A percentile compares a stretch with the other conserved stretches of the same genome.
phyloP scores from a whole-genome alignment of 2,797 vertebrate species.

The Artibeus lituratus region DNA sequence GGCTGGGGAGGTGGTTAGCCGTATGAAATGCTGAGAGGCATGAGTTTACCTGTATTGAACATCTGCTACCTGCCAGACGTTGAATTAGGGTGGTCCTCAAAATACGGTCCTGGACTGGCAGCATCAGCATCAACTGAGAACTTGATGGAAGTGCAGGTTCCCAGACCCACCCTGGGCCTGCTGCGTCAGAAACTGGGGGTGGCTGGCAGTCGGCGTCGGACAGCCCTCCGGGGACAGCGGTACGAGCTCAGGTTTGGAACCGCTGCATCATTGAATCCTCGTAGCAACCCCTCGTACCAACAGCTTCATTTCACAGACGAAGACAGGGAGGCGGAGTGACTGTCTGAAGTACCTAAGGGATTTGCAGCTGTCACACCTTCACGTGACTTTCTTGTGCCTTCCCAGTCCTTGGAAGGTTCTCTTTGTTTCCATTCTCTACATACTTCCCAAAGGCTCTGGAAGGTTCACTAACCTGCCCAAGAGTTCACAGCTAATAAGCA shows the following conservation, averaged over 20 bases:
- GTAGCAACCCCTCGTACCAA: background rate
- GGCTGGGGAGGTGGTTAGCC: background rate
- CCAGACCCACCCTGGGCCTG: background rate
- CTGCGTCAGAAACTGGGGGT: background rate
- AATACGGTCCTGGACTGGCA: background rate
- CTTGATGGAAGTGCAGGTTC: background rate
- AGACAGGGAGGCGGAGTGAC: background rate
- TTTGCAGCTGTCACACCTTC: background rate
- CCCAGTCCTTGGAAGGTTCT: background rate
- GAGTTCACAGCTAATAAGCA: background rate
- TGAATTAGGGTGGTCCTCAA: background rate
- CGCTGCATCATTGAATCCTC: background rate
- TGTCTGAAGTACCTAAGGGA: background rate
- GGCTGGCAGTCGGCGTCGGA: background rate
- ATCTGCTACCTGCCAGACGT: background rate
- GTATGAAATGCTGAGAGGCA: background rate
- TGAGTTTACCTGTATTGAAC: background rate
- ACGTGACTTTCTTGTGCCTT: background rate
- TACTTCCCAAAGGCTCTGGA: background rate
- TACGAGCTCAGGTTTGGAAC: background rate
- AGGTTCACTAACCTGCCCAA: background rate
- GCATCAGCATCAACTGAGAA: background rate
- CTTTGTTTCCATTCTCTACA: background rate
- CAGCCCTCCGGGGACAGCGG: background rate
- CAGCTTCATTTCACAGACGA: background rate